A percentile compares a stretch with the other conserved stretches of the same genome.
These are phyloP conservation scores for Priocnemis perturbator DNA, from an alignment of 2,888 invertebrate species.

Conservation along the genomic window DNA sequence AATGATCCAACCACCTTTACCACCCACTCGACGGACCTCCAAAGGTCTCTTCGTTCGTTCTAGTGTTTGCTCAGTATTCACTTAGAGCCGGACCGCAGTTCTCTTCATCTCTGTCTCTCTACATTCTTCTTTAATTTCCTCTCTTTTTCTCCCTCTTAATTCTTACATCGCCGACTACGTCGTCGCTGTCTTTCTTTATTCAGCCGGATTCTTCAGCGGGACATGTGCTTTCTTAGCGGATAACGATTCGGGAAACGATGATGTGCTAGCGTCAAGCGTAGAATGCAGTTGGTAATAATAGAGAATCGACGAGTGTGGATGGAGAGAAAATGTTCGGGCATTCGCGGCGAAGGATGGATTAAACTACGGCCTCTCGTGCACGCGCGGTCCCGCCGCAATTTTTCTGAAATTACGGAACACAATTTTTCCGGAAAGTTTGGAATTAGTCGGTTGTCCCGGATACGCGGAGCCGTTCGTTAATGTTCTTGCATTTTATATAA, in stretches of 20 bases:
- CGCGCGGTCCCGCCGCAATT: too few species aligned
- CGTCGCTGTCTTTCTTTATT: constrained; percentile 5
- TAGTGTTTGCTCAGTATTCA: constrained; percentile 56
- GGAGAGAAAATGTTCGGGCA: too few species aligned
- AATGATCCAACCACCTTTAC: constrained; percentile 40
- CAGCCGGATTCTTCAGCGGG: neutral
- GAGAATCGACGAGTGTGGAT: too few species aligned
- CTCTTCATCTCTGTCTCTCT: constrained; percentile 36
- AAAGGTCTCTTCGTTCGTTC: constrained; percentile 49
- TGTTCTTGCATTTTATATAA: constrained; percentile 24
- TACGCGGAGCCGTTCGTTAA: constrained; percentile 10
- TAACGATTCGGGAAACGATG: too few species aligned
- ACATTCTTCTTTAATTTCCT: constrained; percentile 25
- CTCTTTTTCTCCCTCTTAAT: constrained; percentile 10
- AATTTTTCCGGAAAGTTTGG: neutral
- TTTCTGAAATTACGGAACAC: neutral
- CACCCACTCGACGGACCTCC: constrained; percentile 33
- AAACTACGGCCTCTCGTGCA: neutral
- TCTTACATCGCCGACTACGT: constrained; percentile 10
- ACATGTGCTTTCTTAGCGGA: too few species aligned
- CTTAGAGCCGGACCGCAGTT: constrained; percentile 54
- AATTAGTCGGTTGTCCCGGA: neutral
- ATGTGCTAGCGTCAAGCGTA: too few species aligned
- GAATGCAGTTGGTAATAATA: too few species aligned
- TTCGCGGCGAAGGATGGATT: too few species aligned